These are phyloP conservation scores for Passer montanus DNA, from an alignment of 2,113 vertebrate genomes.

Conservation along the genomic window DNA sequence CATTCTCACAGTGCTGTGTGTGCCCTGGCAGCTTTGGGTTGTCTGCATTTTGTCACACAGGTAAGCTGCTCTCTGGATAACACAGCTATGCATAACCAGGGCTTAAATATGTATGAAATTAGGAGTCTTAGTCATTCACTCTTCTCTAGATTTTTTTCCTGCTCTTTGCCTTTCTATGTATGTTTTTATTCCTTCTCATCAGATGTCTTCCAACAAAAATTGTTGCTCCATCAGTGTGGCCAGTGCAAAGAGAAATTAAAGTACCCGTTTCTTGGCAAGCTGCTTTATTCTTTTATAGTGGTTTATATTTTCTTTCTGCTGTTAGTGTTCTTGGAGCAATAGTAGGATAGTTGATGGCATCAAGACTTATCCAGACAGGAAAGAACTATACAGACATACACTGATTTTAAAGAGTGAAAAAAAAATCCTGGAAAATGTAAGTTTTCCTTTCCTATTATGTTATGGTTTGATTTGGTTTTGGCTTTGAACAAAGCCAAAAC, in stretches of 20 bases:
- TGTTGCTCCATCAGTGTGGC: not conserved
- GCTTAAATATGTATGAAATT: not conserved
- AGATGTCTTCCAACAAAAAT: not conserved
- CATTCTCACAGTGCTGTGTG: not conserved
- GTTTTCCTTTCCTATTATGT: not conserved
- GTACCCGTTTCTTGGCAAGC: not conserved
- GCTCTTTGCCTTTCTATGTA: not conserved
- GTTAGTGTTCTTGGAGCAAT: not conserved
- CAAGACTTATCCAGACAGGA: not conserved
- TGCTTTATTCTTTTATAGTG: not conserved
- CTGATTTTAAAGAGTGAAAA: not conserved
- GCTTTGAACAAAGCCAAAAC: not conserved
- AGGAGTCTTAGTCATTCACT: not conserved
- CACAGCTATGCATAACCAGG: not conserved
- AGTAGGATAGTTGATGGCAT: not conserved
- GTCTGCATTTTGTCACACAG: not conserved
- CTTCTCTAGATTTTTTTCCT: not conserved
- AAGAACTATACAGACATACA: not conserved
- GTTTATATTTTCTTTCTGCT: not conserved
- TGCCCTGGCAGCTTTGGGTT: not conserved
- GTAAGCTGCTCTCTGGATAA: not conserved
- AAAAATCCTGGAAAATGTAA: not conserved
- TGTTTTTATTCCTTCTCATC: not conserved
- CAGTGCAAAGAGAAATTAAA: not conserved
- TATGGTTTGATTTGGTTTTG: too few relatives aligned